phyloP scores from a whole-genome alignment of 2,797 vertebrate species.

The Enteromius thamalakanensis region DNA sequence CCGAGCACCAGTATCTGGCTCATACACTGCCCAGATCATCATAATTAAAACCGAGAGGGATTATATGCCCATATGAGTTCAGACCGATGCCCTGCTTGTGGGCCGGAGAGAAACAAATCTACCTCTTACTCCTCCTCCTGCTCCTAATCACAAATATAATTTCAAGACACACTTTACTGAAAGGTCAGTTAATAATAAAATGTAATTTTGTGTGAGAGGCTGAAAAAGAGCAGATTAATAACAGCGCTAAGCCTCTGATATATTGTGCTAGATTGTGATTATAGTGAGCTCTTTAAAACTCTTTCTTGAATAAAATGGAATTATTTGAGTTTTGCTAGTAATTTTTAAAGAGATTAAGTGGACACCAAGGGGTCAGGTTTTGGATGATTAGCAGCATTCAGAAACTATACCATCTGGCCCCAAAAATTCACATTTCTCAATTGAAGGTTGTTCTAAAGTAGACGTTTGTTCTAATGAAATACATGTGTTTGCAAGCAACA shows the following conservation, averaged over 20 bases:
- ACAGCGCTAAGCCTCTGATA: neutral
- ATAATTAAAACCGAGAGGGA: constrained; percentile 73
- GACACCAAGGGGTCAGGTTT: constrained; percentile 5
- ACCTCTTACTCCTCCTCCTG: constrained; percentile 9
- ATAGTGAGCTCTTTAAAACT: constrained; percentile 21
- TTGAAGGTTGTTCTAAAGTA: constrained; percentile 10
- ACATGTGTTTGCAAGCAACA: neutral
- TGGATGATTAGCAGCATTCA: constrained; percentile 1
- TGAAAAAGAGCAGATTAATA: constrained; percentile 36
- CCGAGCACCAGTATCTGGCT: neutral
- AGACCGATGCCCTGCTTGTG: constrained; percentile 55
- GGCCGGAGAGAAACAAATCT: constrained; percentile 43
- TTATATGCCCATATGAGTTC: constrained; percentile 63
- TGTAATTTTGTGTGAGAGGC: constrained; percentile 19
- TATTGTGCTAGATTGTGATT: neutral
- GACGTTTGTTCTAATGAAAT: neutral
- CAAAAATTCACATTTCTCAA: constrained; percentile 11
- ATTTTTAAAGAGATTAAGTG: constrained; percentile 19
- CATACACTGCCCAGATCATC: constrained; percentile 36
- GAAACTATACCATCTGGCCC: constrained; percentile 20
- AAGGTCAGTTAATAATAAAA: constrained; percentile 49
- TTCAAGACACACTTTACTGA: constrained; percentile 38
- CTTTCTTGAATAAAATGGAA: constrained; percentile 2
- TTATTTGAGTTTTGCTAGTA: constrained; percentile 21
- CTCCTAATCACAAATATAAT: constrained; percentile 21